Percentiles rank a stretch among this genome's conserved stretches.
phyloP scores from a whole-genome alignment of 1,140 invertebrate genomes.

The Neuroterus valhalla region DNA sequence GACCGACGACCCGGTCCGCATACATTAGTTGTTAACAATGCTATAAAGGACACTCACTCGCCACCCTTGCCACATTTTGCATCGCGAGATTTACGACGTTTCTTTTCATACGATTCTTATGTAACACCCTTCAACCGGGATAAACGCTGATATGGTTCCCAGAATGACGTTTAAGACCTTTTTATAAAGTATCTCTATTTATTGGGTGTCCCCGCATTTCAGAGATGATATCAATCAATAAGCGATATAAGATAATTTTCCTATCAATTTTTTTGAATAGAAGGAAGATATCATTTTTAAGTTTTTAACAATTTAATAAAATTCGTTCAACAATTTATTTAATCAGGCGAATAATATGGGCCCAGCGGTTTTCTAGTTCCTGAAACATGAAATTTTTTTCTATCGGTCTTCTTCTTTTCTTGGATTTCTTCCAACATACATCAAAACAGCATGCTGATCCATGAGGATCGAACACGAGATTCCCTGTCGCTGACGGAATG shows the following conservation, averaged over 20 bases:
- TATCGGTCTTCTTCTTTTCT: no score
- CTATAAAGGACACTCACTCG: conserved; percentile 74
- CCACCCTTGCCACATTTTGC: conserved; percentile 53
- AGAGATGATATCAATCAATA: conserved; percentile 8
- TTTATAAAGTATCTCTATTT: conserved; percentile 10
- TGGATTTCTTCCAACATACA: no score
- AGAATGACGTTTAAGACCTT: neutral
- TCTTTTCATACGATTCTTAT: conserved; percentile 66
- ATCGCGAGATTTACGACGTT: conserved; percentile 66
- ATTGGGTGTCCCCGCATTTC: neutral
- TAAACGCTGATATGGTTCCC: conserved; percentile 48
- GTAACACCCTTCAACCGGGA: conserved; percentile 54
- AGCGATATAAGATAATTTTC: neutral
- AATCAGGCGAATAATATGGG: no score
- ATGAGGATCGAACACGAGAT: no score
- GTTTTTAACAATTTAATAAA: no score
- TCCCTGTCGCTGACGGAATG: no score
- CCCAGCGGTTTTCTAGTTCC: no score
- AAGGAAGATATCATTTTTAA: no score
- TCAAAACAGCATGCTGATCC: no score
- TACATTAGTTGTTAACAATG: conserved; percentile 77
- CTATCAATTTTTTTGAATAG: no score
- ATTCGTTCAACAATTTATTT: no score
- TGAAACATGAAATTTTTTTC: no score
- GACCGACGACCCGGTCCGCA: conserved; percentile 62